Base-by-base conservation (phyloP, 2,113 vertebrate species). In the Pelobates fuscus region DNA sequence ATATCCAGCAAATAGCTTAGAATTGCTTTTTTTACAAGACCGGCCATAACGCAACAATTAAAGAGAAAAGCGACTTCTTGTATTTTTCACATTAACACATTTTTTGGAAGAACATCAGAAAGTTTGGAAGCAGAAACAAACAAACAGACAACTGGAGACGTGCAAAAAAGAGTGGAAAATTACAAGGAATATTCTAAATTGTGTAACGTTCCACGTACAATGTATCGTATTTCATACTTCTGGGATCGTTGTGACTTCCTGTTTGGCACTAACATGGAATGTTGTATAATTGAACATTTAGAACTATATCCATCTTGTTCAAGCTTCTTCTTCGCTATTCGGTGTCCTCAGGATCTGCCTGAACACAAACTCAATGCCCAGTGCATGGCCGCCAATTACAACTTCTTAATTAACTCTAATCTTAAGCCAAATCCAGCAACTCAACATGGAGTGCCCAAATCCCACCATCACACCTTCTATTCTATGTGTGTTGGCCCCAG, bases 321-420 rank as follows among this genome's bases (percentile, higher is more conserved):
- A 17, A 21, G n/a, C n/a, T 23, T 26, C 32, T 74, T 83, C 82
- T 86, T 77, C 80, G 81, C 85, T 80, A 81, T 74, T 86, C 24
- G 80, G 82, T 81, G 84, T 61, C 79, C 78, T 64, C 78, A 87
- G 80, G 89, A 86, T 80, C 79, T 86, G 88, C 88, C 87, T 88
- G 78, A 71, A 83, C 78, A 75, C 82, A 86, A 82, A 87, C 86
- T 88, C 84, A 7, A 18, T 87, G 84, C 85, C 86, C 83, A 84
- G 87, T 81, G 77, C 85, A 67, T 86, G 85, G 84, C 82, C 83
- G 80, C 84, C 89, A 89, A 88, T 92, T 87, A 92, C 84, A 12
- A 61, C 82, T 89, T 70, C 70, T 81, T 93, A 92, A 94, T 85
- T 90, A 90, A 90, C 85, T 55, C 57, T 88, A 87, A 93, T 87